Conservation (phyloP, 2,888 invertebrate species). For the Andrena camellia region DNA sequence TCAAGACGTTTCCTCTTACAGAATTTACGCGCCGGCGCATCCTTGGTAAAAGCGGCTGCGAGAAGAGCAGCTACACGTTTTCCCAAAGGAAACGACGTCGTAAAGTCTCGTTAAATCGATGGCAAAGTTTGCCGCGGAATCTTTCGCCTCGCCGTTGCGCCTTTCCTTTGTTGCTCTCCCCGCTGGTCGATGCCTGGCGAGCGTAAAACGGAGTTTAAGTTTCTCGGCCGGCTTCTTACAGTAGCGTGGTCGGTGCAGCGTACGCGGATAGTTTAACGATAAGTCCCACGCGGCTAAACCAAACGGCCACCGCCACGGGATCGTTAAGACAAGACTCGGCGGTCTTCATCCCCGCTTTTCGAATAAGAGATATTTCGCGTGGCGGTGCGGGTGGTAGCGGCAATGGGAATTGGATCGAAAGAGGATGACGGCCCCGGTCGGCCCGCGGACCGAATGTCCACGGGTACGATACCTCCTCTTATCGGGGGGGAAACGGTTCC, state of each 20-base stretch:
- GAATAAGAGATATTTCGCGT: too few species aligned
- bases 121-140: constrained; percentile 40
- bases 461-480: constrained; percentile 34
- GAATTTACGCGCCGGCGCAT: constrained; percentile 31
- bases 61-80: constrained; percentile 16
- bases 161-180: constrained; percentile 27
- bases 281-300: too few species aligned
- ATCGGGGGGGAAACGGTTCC: constrained; percentile 47
- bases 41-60: constrained; percentile 37
- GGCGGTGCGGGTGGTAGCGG: not conserved
- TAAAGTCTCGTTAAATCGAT: constrained; percentile 56
- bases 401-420: constrained; percentile 8
- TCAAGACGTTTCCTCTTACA: constrained; percentile 5
- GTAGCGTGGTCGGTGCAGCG: not conserved
- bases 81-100: constrained; percentile 49
- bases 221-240: constrained; percentile 43
- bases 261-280: too few species aligned
- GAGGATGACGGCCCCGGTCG: constrained; percentile 24
- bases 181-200: constrained; percentile 24
- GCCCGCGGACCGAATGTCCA: constrained; percentile 24
- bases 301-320: too few species aligned
- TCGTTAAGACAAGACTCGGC: too few species aligned
- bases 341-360: too few species aligned
- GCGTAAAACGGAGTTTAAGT: constrained; percentile 23
- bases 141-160: constrained; percentile 43